These are phyloP conservation scores for Ataeniobius toweri DNA, from an alignment of 2,797 vertebrate genomes.

Conservation along the genomic window DNA sequence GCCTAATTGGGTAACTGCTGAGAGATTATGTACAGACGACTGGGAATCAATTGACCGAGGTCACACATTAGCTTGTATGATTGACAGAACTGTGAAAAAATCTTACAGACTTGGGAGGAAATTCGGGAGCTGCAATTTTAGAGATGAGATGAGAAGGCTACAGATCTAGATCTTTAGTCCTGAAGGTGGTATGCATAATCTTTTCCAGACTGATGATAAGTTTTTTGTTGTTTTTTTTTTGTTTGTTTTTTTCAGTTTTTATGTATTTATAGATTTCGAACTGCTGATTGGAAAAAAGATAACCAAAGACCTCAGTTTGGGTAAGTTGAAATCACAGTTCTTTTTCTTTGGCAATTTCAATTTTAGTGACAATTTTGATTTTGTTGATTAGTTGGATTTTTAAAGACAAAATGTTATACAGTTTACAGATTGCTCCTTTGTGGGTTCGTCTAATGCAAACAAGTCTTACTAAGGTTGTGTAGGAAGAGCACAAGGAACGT, in stretches of 20 bases:
- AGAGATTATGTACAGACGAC: slow-evolving; percentile 72
- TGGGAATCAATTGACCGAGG: slow-evolving; percentile 72
- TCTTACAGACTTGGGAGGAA: slow-evolving; percentile 36
- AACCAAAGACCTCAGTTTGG: background rate
- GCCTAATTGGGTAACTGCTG: slow-evolving; percentile 76
- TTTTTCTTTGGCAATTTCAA: background rate
- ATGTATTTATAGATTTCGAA: slow-evolving; percentile 42
- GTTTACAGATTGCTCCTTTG: too few relatives aligned
- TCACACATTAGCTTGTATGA: slow-evolving; percentile 56
- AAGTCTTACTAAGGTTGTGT: background rate
- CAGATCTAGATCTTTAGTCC: slow-evolving; percentile 38
- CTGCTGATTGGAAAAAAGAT: background rate
- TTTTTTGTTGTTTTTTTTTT: slow-evolving; percentile 9
- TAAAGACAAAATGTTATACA: background rate
- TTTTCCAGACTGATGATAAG: slow-evolving; percentile 11
- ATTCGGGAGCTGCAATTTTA: slow-evolving; percentile 44
- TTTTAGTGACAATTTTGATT: too few relatives aligned
- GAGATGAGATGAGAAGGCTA: slow-evolving; percentile 59
- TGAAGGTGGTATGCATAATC: slow-evolving; percentile 29
- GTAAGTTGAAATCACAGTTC: background rate
- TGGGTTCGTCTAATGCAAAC: background rate
- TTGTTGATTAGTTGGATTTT: background rate
- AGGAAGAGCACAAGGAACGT: background rate
- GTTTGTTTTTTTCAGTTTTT: slow-evolving; percentile 32
- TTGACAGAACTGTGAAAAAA: slow-evolving; percentile 55